These are phyloP conservation scores for Malurus alboscapulatus DNA, from an alignment of 2,113 vertebrate genomes.

Conservation along the genomic window DNA sequence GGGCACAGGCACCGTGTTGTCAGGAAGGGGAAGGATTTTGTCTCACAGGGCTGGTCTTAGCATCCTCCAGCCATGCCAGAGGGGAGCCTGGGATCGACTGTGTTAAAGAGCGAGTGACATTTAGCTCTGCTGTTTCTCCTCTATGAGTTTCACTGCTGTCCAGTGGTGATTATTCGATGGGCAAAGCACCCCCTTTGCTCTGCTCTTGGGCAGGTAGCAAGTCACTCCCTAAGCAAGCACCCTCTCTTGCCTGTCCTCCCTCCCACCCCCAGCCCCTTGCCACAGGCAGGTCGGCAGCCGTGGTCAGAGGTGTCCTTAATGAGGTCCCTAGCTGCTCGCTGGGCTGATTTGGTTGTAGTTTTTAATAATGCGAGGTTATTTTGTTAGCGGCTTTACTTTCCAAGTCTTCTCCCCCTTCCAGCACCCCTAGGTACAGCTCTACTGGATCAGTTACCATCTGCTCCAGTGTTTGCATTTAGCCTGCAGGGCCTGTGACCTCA, in stretches of 20 bases:
- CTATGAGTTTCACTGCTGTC: not conserved
- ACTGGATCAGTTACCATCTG: conserved; percentile 78
- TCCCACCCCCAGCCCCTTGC: not conserved
- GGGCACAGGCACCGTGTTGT: not conserved
- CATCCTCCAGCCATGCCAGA: not conserved
- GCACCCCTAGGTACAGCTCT: conserved; percentile 63
- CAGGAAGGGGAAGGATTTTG: not conserved
- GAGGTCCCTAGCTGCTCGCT: conserved; percentile 40
- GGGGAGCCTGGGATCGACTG: not conserved
- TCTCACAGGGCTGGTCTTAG: not conserved
- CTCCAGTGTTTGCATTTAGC: conserved; percentile 80
- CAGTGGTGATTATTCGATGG: accelerated
- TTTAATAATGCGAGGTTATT: conserved; percentile 67
- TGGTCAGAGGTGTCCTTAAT: conserved; percentile 18
- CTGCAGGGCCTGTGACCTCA: conserved; percentile 76
- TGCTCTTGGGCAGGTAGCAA: not conserved
- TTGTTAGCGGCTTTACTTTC: conserved; percentile 67
- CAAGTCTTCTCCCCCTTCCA: conserved; percentile 67
- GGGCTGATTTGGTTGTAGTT: conserved; percentile 48
- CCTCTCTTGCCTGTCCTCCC: not conserved
- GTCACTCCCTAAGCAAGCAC: not conserved
- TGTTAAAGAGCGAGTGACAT: not conserved
- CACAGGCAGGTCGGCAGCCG: not conserved
- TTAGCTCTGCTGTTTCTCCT: not conserved
- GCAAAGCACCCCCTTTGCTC: not conserved